phyloP scores from a whole-genome alignment of 2,113 vertebrate genomes.

The Callipepla californica region DNA sequence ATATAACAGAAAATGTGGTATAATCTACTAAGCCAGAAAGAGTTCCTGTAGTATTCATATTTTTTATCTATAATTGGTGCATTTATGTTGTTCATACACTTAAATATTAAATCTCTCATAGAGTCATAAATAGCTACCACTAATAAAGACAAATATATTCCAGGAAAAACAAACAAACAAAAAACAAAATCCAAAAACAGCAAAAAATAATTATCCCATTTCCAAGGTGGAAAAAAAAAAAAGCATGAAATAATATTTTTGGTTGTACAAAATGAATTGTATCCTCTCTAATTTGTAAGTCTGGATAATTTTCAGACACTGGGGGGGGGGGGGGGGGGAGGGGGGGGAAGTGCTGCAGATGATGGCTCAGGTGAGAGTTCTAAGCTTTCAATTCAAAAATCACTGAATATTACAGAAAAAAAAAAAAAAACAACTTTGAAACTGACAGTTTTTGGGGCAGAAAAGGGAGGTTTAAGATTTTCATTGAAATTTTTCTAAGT shows the following conservation, averaged over 20 bases:
- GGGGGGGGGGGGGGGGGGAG: no score
- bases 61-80: conserved; percentile 10
- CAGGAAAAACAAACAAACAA: neutral
- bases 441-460: neutral
- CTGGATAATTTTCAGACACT: no score
- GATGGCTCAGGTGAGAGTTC: neutral
- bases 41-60: conserved; percentile 9
- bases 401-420: neutral
- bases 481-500: neutral
- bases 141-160: neutral
- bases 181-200: neutral
- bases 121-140: neutral
- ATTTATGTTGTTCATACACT: neutral
- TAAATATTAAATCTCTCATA: neutral
- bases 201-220: neutral
- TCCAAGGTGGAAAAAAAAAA: neutral
- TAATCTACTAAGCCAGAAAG: conserved; percentile 9
- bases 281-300: neutral
- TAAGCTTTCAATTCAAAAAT: conserved; percentile 26
- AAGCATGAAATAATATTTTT: neutral
- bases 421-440: neutral
- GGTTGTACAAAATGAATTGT: neutral
- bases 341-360: neutral
- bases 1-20: conserved; percentile 23
- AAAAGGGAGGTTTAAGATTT: neutral